Base-by-base conservation (phyloP, 1,140 invertebrate species). In the Drosophila repletoides region DNA sequence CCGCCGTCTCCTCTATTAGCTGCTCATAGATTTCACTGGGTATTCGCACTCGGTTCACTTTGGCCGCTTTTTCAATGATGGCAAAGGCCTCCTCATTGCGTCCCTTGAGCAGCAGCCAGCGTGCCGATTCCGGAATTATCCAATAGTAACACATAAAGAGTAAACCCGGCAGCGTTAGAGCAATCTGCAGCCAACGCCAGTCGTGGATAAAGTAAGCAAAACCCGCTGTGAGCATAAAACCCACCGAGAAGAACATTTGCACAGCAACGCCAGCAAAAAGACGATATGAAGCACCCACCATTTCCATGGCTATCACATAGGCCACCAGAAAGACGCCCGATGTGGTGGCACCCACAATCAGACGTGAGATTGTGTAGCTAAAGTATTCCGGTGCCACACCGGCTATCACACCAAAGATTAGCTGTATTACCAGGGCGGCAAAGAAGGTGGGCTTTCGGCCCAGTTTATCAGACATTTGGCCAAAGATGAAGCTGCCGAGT, bases 121-220 rank as follows among this genome's bases (percentile, higher is more conserved):
- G 92, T 0, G 95, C 94, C 3, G 95, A 96, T 90, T 97, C 96
- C 0, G 96, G 96, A 77, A 96, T 94, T 59, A 96, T 93, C 96
- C 95, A 97, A 89, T 95, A 95, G 80, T 96, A 96, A 34, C 93
- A 88, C 10, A 96, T 91, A 68, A 97, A 94, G 1, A 93, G 80
- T 7, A 96, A 65, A 55, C 95, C 94, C 0, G 95, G 94, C 9
- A 94, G 34, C 1, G 95, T 95, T 5, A 95, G 91, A 3, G 93
- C 93, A 9, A 96, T 92, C 90, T 96, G 94, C 34, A 97, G 90
- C 69, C 91, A 92, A 73, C 94, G 91, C 96, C 96, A 97, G 61
- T 96, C 92, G 12, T 91, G 92, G 26, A 97, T 93, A 34, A 93
- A 92, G 89, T 94, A 96, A 0, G 95, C 95, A 79, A 96, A 93